phyloP scores from a whole-genome alignment of 2,797 vertebrate genomes.

The Apogon hyalosoma region DNA sequence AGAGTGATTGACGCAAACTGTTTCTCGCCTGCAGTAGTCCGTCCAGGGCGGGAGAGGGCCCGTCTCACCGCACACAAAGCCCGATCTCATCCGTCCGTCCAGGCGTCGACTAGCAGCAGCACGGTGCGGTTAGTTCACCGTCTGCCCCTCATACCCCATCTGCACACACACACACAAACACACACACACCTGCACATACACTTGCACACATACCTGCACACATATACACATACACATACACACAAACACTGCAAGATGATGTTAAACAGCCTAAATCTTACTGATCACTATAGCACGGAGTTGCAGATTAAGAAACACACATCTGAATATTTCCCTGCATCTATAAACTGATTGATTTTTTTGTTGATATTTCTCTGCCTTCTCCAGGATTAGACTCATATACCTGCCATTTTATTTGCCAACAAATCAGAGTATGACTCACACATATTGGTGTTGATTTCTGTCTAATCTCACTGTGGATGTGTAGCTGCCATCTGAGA shows the following conservation, averaged over 20 bases:
- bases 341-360: constrained; percentile 1
- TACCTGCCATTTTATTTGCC: constrained; percentile 22
- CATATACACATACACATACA: constrained; percentile 9
- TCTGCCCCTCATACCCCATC: constrained; percentile 67
- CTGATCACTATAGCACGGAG: too few relatives aligned
- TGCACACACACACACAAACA: constrained; percentile 14
- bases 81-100: constrained; percentile 83
- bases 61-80: constrained; percentile 87
- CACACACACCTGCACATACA: constrained; percentile 10
- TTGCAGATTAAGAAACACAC: neutral
- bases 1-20: constrained; percentile 83
- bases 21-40: constrained; percentile 87
- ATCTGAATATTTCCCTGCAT: neutral
- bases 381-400: constrained; percentile 6
- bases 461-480: constrained; percentile 6
- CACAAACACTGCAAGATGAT: constrained; percentile 1
- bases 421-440: constrained; percentile 29
- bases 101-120: constrained; percentile 85
- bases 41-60: constrained; percentile 85
- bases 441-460: constrained; percentile 39
- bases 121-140: constrained; percentile 88
- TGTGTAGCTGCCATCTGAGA: constrained; percentile 24
- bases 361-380: constrained; percentile 1
- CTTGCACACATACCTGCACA: constrained; percentile 23
- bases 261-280: too few relatives aligned